These are phyloP conservation scores for Chromis chromis DNA, from an alignment of 2,797 vertebrate genomes.

Conservation along the genomic window DNA sequence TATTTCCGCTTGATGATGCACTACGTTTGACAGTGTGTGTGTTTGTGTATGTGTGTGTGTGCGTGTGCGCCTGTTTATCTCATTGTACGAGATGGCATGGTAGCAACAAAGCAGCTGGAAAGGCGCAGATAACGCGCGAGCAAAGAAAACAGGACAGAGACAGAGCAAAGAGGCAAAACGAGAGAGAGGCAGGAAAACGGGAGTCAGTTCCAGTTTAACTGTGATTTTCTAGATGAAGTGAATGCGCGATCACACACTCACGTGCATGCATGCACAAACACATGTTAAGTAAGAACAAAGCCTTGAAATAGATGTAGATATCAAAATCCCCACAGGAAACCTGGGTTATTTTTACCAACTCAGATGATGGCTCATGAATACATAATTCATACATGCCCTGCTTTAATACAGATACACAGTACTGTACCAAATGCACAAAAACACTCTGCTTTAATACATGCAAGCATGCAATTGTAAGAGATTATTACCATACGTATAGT, in stretches of 20 bases:
- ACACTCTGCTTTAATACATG: conserved; percentile 41
- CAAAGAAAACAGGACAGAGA: conserved; percentile 38
- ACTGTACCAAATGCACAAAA: conserved; percentile 57
- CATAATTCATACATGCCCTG: conserved; percentile 82
- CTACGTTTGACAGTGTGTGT: conserved; percentile 5
- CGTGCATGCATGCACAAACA: conserved; percentile 41
- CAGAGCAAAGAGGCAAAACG: conserved; percentile 42
- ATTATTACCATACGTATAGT: conserved; percentile 20
- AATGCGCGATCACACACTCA: conserved; percentile 32
- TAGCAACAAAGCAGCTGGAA: conserved; percentile 58
- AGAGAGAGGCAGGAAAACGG: conserved; percentile 23
- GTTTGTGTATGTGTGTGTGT: conserved; percentile 1
- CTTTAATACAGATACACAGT: conserved; percentile 72
- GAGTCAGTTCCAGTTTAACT: conserved; percentile 40
- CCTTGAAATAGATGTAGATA: conserved; percentile 81
- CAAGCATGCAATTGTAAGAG: conserved; percentile 22
- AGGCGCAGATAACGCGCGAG: conserved; percentile 47
- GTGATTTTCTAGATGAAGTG: conserved; percentile 58
- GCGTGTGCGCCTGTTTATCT: conserved; percentile 46
- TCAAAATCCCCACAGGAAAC: conserved; percentile 77
- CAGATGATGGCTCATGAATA: conserved; percentile 80
- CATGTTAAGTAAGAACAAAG: conserved; percentile 74
- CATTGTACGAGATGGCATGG: conserved; percentile 38
- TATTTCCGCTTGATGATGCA: conserved; percentile 36
- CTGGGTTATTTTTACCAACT: conserved; percentile 80